A percentile compares a stretch with the other conserved stretches of the same genome.
Evolutionary conservation across 2,113 vertebrate genomes (phyloP).

Genomic region (Uropsilus gracilis): DNA sequence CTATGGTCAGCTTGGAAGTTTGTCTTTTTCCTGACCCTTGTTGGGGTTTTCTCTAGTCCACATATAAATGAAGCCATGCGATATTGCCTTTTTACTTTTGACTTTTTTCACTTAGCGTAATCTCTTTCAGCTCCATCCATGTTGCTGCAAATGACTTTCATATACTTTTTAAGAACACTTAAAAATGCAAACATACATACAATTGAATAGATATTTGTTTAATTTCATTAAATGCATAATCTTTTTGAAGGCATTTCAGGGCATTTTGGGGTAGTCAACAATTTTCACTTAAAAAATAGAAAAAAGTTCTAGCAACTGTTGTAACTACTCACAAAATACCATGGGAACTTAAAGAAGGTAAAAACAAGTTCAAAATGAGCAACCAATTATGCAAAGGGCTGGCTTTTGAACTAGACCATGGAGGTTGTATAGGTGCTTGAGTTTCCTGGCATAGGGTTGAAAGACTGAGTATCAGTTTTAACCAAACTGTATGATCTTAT

Average conservation of each 20-base stretch:
- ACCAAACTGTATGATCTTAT: not conserved
- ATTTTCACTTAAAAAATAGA: not conserved
- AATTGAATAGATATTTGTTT: not conserved
- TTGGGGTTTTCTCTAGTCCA: no score
- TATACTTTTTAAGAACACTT: not conserved
- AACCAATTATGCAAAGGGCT: not conserved
- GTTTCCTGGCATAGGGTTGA: not conserved
- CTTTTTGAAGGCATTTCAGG: not conserved
- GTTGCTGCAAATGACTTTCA: no score
- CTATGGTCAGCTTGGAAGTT: no score
- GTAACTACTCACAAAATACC: not conserved
- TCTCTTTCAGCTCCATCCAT: no score
- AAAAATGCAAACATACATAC: not conserved
- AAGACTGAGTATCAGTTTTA: not conserved
- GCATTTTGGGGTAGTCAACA: not conserved
- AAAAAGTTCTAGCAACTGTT: not conserved
- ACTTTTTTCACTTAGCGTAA: no score
- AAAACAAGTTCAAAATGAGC: not conserved
- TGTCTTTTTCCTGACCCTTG: no score
- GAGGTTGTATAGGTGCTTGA: not conserved
- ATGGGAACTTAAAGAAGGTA: not conserved
- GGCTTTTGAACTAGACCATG: not conserved
- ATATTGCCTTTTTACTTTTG: no score
- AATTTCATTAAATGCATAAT: not conserved
- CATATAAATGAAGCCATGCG: no score